These are phyloP conservation scores for Xenentodon cancila DNA, from an alignment of 2,797 vertebrate genomes.

Conservation along the genomic window DNA sequence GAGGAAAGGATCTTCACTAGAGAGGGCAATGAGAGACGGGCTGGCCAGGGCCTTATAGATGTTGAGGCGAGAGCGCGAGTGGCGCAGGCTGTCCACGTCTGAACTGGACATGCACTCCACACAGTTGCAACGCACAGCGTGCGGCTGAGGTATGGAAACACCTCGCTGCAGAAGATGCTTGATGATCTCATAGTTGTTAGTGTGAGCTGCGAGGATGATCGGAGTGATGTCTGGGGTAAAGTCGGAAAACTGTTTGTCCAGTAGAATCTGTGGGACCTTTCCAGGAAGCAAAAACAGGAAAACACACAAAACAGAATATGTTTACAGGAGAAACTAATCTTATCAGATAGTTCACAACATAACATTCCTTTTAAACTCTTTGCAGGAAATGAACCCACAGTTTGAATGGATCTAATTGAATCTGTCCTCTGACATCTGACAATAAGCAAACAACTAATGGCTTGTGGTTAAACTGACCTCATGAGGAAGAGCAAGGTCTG, in stretches of 20 bases:
- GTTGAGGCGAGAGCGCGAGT: conserved; percentile 94
- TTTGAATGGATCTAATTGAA: conserved; percentile 37
- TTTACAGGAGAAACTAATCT: background rate
- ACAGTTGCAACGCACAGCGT: conserved; percentile 95
- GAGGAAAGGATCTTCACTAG: conserved; percentile 97
- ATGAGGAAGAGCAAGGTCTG: conserved; percentile 33
- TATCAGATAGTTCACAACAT: conserved; percentile 2
- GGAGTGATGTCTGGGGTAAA: conserved; percentile 98
- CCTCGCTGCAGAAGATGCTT: conserved; percentile 95
- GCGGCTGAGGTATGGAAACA: conserved; percentile 93
- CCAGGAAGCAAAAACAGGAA: conserved; percentile 10
- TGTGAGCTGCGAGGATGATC: conserved; percentile 97
- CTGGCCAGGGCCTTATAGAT: conserved; percentile 95
- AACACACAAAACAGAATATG: background rate
- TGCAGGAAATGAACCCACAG: conserved; percentile 10
- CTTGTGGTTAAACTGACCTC: conserved; percentile 55
- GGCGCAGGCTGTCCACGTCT: conserved; percentile 93
- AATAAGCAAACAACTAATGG: conserved; percentile 55
- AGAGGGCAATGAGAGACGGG: conserved; percentile 92
- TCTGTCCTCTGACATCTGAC: conserved; percentile 34
- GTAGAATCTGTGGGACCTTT: conserved; percentile 92
- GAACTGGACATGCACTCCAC: conserved; percentile 91
- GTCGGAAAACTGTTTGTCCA: conserved; percentile 96
- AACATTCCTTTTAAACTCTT: conserved; percentile 12
- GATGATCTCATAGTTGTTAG: conserved; percentile 97